Evolutionary conservation across 2,113 vertebrate genomes (phyloP).

Genomic region (Oreochromis spilurus): DNA sequence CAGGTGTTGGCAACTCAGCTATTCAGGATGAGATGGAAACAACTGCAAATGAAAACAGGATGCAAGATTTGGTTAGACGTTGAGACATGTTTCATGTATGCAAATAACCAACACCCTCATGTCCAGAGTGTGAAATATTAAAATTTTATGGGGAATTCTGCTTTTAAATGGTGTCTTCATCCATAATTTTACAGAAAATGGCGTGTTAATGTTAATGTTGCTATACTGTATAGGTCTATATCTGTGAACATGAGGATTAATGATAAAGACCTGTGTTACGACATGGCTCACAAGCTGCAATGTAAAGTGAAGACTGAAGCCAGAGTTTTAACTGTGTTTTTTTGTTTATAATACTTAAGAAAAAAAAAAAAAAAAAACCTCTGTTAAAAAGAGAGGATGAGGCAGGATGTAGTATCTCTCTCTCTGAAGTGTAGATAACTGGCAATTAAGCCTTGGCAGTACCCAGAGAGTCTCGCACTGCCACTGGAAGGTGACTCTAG

Average conservation of each 20-base stretch:
- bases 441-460: neutral
- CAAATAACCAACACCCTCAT: neutral
- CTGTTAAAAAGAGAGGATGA: neutral
- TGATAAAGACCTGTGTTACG: neutral
- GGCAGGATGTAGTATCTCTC: neutral
- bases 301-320: neutral
- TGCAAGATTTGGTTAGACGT: neutral
- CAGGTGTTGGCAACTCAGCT: neutral
- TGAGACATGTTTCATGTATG: neutral
- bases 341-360: neutral
- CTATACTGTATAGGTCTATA: neutral
- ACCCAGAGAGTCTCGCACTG: neutral
- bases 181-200: neutral
- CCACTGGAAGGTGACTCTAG: neutral
- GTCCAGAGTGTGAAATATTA: neutral
- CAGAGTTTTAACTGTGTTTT: neutral
- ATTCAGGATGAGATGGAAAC: neutral
- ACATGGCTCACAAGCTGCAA: neutral
- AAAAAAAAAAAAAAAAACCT: neutral
- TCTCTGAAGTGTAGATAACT: neutral
- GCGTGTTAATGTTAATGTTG: neutral
- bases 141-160: neutral
- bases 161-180: neutral
- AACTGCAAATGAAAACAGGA: neutral
- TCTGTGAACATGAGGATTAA: neutral